Conservation (phyloP, 2,113 vertebrate species). For the Zosterops pallidus region DNA sequence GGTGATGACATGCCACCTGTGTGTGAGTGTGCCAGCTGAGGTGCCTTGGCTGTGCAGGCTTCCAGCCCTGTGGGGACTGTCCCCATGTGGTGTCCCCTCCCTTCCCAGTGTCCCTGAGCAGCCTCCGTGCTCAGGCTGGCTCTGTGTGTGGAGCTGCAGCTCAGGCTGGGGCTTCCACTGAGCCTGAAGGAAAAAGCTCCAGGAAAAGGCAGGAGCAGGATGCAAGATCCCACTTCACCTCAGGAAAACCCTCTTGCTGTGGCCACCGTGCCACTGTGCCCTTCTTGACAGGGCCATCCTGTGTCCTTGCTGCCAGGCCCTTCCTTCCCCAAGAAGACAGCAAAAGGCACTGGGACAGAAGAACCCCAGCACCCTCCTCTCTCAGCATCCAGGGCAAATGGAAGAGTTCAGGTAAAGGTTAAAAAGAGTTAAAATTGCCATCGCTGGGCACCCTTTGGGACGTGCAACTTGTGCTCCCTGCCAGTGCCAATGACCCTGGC, state of each 20-base stretch:
- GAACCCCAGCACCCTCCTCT: not conserved
- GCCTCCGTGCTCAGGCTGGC: rapidly evolving
- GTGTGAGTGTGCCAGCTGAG: not conserved
- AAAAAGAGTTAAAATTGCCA: not conserved
- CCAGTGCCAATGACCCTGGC: rapidly evolving
- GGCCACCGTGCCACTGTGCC: rapidly evolving
- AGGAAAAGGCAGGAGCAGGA: not conserved
- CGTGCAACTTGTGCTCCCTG: not conserved
- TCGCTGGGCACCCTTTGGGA: not conserved
- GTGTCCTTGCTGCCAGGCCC: not conserved
- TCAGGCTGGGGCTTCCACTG: not conserved
- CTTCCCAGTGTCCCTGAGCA: not conserved
- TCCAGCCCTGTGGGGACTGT: not conserved
- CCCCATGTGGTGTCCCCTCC: rapidly evolving
- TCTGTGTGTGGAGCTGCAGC: not conserved
- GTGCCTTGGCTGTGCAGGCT: not conserved
- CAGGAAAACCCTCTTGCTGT: rapidly evolving
- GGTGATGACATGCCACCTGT: not conserved
- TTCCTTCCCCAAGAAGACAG: not conserved
- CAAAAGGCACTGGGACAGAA: rapidly evolving
- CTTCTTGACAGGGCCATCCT: rapidly evolving
- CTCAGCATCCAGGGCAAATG: not conserved
- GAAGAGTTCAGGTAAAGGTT: not conserved
- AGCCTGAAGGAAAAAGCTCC: rapidly evolving
- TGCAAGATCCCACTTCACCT: rapidly evolving